These are phyloP conservation scores for Aporophyla lueneburgensis DNA, from an alignment of 2,888 invertebrate genomes.

Conservation along the genomic window DNA sequence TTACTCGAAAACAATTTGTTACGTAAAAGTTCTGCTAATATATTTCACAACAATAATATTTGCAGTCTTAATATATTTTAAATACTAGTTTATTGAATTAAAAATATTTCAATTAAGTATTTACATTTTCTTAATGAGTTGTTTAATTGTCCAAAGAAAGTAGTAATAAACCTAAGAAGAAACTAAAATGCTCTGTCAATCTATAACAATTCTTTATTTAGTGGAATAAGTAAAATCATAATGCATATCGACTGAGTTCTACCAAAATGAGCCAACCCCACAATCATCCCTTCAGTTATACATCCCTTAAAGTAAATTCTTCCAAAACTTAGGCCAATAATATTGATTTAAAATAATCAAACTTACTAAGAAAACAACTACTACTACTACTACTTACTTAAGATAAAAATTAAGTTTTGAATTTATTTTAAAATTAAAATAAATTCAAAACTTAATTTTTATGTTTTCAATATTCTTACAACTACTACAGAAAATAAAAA, in stretches of 20 bases:
- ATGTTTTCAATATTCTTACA: not conserved
- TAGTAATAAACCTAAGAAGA: not conserved
- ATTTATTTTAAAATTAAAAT: not conserved
- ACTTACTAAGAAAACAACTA: too few relatives aligned
- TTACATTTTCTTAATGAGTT: not conserved
- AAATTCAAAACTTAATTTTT: not conserved
- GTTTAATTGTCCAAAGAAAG: not conserved
- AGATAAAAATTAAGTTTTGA: not conserved
- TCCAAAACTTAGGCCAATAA: not conserved
- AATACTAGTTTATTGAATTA: not conserved
- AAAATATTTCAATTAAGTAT: not conserved
- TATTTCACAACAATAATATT: not conserved
- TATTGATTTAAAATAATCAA: not conserved
- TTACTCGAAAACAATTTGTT: not conserved
- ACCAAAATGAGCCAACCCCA: not conserved
- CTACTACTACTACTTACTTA: too few relatives aligned
- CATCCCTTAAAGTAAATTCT: not conserved
- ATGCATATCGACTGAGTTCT: not conserved
- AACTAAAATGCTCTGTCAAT: not conserved
- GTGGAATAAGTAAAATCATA: not conserved
- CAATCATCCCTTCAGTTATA: not conserved
- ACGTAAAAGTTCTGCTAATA: not conserved
- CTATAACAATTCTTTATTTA: not conserved
- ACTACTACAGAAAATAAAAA: not conserved
- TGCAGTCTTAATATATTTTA: conserved; percentile 1